Conservation (phyloP, 1,140 invertebrate genomes). For the Solenopsis fugax region DNA sequence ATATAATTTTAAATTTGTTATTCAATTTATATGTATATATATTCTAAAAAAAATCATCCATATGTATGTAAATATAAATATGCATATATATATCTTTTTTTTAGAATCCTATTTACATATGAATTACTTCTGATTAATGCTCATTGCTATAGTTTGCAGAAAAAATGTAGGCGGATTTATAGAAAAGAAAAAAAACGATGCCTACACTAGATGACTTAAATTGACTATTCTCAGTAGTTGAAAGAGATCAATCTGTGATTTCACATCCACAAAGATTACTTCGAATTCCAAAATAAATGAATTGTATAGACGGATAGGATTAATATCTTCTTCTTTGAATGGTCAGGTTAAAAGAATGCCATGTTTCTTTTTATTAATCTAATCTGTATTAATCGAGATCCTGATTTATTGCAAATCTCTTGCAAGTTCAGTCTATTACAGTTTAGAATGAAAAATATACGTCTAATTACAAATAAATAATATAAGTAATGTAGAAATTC, state of each 20-base stretch:
- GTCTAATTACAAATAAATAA: not conserved
- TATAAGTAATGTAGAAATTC: not conserved
- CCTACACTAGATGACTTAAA: conserved; percentile 51
- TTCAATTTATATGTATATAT: not conserved
- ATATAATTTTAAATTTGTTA: conserved; percentile 13
- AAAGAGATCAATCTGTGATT: conserved; percentile 57
- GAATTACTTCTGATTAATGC: conserved; percentile 19
- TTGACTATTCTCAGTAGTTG: conserved; percentile 30
- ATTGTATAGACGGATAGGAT: conserved; percentile 39
- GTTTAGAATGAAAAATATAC: no score
- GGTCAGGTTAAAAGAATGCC: not conserved
- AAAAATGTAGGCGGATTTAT: not conserved
- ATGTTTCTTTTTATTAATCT: not conserved
- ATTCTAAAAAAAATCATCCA: no score
- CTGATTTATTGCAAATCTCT: not conserved
- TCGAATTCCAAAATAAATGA: conserved; percentile 57
- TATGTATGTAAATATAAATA: no score
- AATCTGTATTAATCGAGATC: not conserved
- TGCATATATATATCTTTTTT: not conserved
- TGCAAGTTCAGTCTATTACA: not conserved
- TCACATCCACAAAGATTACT: conserved; percentile 39
- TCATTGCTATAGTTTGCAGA: conserved; percentile 44
- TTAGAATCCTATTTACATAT: conserved; percentile 8
- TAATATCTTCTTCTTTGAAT: conserved; percentile 27
- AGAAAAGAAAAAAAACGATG: conserved; percentile 56